Percentiles rank a stretch among this genome's conserved stretches.
phyloP scores from a whole-genome alignment of 2,113 vertebrate species.

The Ptychochromis oligacanthus region DNA sequence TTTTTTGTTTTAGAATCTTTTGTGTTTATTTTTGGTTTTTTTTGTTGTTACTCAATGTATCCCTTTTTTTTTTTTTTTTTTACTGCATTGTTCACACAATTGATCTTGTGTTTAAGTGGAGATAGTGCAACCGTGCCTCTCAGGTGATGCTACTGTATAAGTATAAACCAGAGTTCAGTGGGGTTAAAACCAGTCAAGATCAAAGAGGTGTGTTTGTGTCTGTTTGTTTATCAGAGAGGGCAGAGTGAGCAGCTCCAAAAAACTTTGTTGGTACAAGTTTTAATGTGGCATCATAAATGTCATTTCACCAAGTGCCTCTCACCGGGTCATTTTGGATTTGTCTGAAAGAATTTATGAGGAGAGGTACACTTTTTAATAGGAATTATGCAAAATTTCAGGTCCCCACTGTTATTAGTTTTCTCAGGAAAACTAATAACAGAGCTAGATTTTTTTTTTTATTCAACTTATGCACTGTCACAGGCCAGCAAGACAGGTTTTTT shows the following conservation, averaged over 20 bases:
- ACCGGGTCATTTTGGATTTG: background rate
- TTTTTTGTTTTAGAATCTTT: background rate
- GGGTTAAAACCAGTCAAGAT: background rate
- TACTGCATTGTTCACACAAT: background rate
- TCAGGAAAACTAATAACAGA: background rate
- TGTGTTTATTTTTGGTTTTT: background rate
- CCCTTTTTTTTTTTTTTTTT: background rate
- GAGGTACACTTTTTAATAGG: background rate
- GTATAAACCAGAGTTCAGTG: slow-evolving; percentile 4
- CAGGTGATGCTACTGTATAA: background rate
- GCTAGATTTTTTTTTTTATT: background rate
- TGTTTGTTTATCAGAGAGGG: background rate
- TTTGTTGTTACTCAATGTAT: no score
- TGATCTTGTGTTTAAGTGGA: background rate
- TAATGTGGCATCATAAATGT: background rate
- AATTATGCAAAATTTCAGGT: background rate
- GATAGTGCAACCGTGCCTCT: background rate
- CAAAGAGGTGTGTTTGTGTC: background rate
- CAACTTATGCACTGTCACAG: background rate
- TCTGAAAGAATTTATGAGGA: background rate
- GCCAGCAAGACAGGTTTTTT: background rate
- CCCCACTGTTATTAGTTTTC: background rate
- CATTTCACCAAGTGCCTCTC: background rate
- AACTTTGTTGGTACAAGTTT: background rate
- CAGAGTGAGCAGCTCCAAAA: background rate